These are phyloP conservation scores for Pollachius pollachius DNA, from an alignment of 2,113 vertebrate genomes.

Conservation along the genomic window DNA sequence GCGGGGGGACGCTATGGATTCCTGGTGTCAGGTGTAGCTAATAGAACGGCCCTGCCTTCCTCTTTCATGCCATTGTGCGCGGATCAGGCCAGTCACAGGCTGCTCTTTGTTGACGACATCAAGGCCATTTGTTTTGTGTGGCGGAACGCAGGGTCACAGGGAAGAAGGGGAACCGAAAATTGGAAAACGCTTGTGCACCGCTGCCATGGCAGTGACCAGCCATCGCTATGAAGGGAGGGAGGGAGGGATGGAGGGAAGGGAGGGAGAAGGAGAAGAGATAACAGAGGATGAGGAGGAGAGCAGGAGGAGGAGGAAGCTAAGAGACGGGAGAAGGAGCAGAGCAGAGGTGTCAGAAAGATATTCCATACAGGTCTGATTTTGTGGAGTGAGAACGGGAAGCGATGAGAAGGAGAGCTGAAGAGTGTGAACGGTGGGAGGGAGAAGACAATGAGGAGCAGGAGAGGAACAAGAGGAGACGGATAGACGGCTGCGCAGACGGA, in stretches of 20 bases:
- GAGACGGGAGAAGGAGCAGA: slow-evolving; percentile 21
- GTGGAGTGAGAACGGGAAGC: slow-evolving; percentile 3
- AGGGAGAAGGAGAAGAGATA: slow-evolving; percentile 35
- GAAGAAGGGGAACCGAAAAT: slow-evolving; percentile 58
- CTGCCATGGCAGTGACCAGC: slow-evolving; percentile 40
- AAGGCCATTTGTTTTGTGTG: slow-evolving; percentile 73
- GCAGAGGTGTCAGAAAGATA: too few relatives aligned
- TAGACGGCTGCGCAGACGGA: slow-evolving; percentile 52
- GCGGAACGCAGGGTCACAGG: slow-evolving; percentile 66
- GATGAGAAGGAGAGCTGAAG: slow-evolving; percentile 24
- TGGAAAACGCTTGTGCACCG: slow-evolving; percentile 57
- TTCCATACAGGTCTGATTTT: not conserved
- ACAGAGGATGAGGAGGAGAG: slow-evolving; percentile 31
- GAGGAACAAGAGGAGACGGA: slow-evolving; percentile 1
- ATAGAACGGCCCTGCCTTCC: slow-evolving; percentile 64
- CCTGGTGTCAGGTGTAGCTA: slow-evolving; percentile 63
- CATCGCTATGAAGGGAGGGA: slow-evolving; percentile 21
- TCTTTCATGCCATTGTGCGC: slow-evolving; percentile 61
- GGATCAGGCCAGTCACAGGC: slow-evolving; percentile 53
- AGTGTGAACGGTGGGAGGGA: too few relatives aligned
- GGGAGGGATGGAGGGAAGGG: slow-evolving; percentile 37
- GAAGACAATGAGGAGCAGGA: too few relatives aligned
- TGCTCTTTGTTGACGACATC: slow-evolving; percentile 60
- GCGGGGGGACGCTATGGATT: too few relatives aligned
- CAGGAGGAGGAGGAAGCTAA: slow-evolving; percentile 25